phyloP scores from a whole-genome alignment of 1,140 invertebrate genomes.

The Vanessa atalanta region DNA sequence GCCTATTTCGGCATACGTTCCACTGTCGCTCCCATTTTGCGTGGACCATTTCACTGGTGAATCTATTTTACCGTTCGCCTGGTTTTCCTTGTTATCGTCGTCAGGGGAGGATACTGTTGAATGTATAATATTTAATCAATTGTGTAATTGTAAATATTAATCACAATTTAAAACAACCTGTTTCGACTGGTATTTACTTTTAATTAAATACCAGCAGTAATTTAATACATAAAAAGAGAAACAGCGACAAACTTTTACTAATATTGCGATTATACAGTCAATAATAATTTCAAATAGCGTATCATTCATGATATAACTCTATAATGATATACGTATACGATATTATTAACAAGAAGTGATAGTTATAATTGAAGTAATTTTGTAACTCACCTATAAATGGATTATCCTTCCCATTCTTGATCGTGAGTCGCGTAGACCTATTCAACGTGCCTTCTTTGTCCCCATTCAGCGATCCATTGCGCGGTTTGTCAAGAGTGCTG shows the following conservation, averaged over 20 bases:
- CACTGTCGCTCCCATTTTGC: constrained; percentile 74
- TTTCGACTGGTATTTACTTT: too few species aligned
- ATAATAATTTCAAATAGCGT: too few species aligned
- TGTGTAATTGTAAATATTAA: not conserved
- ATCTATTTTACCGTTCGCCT: constrained; percentile 72
- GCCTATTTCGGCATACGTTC: constrained; percentile 74
- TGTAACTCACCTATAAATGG: constrained; percentile 67
- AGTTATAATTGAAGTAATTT: not conserved
- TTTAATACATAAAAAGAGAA: too few species aligned
- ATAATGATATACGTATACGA: too few species aligned
- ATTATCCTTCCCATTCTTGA: constrained; percentile 76
- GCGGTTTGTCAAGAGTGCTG: constrained; percentile 72
- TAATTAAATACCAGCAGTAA: too few species aligned
- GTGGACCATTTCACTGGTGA: constrained; percentile 72
- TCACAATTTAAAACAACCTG: too few species aligned
- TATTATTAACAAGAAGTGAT: too few species aligned
- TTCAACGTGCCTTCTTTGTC: constrained; percentile 69
- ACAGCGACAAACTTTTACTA: too few species aligned
- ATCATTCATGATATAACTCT: too few species aligned
- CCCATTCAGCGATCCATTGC: constrained; percentile 67
- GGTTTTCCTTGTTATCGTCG: constrained; percentile 77
- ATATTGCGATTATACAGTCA: too few species aligned
- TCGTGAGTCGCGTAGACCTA: constrained; percentile 65
- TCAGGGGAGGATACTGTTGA: constrained; percentile 52
- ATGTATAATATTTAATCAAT: not conserved